Base-by-base conservation (phyloP, 2,888 invertebrate genomes). In the Prosopocoilus inquinatus region DNA sequence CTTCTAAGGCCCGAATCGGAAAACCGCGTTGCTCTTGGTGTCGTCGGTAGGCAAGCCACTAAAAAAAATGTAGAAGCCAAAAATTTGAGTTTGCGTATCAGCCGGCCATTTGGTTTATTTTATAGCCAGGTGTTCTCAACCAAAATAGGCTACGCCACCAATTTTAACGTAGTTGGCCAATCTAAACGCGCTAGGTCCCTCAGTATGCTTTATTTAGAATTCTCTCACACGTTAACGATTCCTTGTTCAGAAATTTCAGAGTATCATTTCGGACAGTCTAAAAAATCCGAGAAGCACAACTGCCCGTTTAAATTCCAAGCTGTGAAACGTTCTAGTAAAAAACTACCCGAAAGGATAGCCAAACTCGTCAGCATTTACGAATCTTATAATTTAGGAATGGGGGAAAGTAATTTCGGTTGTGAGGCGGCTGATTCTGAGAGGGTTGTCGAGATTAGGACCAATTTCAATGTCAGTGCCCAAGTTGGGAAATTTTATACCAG, bases 201-300 rank as follows among this genome's bases (percentile, higher is more conserved):
- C 12, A 61, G 56, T 9, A 47, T 61, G 35, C 56, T 59, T 7
- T 54, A 61, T 44, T 55, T 55, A 47, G 57, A 59, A 45, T 58
- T 56, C 28, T 51, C 55, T 36, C 56, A 57, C 36, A 57, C 50
- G 16, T 15, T 58, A 1, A 46, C 54, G 0, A 38, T 61, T 11
- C 61, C 61, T 3, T 58, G 46, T 16, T 35, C 49, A 1, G 50
- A 59, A 38, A 52, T 47, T 3, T 55, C 55, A 2, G 45, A 55
- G 16, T 59, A 61, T 53, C 53, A 59, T 28, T 57, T 59, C 34
- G 61, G 61, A 32, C 20, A 5, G 5, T 38, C 39, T n/a, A 35
- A 46, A 3, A 16, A 9, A 8, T 28, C 5, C 5, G 35, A 45
- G 15, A 13, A 12, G 13, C 44, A 52, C 2, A 46, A n/a, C n/a